Conservation (phyloP, 2,113 vertebrate genomes). For the Lates calcarifer region DNA sequence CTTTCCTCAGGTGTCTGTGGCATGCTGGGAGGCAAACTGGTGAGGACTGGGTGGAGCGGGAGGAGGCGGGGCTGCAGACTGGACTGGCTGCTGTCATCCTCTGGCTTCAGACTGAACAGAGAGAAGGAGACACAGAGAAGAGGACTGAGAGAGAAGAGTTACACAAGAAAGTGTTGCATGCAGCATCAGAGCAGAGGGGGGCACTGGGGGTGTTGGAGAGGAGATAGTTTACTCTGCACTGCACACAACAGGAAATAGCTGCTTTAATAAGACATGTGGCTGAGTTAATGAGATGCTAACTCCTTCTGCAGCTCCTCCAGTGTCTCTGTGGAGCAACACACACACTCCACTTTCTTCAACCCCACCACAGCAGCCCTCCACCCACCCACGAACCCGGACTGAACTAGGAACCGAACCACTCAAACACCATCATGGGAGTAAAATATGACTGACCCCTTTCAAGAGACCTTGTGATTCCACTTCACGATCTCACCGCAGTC, state of each 20-base stretch:
- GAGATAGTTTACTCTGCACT: conserved; percentile 49
- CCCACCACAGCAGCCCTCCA: conserved; percentile 5
- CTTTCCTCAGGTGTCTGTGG: conserved; percentile 54
- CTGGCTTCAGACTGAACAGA: conserved; percentile 65
- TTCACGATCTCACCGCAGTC: conserved; percentile 50
- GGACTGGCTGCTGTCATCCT: conserved; percentile 78
- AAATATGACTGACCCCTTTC: conserved; percentile 20
- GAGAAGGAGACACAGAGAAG: conserved; percentile 7
- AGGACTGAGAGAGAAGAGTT: background rate
- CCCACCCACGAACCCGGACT: conserved; percentile 27
- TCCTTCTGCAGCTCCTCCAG: conserved; percentile 54
- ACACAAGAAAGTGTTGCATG: conserved; percentile 23
- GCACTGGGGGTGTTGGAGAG: conserved; percentile 19
- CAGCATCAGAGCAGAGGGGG: conserved; percentile 20
- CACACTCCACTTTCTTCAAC: conserved; percentile 1
- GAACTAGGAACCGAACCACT: conserved; percentile 31
- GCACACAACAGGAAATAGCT: conserved; percentile 77
- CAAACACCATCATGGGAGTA: conserved; percentile 15
- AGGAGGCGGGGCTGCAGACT: conserved; percentile 70
- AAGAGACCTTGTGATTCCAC: conserved; percentile 55
- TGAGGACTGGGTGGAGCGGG: conserved; percentile 61
- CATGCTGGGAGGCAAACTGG: conserved; percentile 63
- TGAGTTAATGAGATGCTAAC: conserved; percentile 70
- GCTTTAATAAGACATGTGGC: conserved; percentile 79
- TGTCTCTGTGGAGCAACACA: conserved; percentile 29